Percentiles rank a stretch among this genome's conserved stretches.
phyloP scores from a whole-genome alignment of 2,113 vertebrate species.

The Siphamia tubifer region DNA sequence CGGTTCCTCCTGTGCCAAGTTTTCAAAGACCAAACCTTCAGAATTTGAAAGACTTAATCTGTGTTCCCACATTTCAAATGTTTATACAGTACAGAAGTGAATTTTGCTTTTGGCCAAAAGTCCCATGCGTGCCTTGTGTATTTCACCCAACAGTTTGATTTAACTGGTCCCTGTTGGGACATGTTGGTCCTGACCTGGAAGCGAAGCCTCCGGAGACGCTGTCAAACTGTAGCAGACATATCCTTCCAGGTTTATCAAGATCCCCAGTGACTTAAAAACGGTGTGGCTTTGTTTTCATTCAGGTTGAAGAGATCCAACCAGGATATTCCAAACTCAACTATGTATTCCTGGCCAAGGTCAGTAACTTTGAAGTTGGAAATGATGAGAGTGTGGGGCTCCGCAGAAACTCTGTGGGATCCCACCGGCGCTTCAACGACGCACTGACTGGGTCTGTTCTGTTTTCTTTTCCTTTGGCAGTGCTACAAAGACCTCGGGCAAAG shows the following conservation, averaged over 20 bases:
- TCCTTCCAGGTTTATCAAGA: constrained; percentile 25
- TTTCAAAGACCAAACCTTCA: constrained; percentile 21
- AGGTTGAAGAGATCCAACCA: constrained; percentile 91
- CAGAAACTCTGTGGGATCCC: background rate
- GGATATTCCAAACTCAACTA: constrained; percentile 93
- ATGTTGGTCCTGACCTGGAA: constrained; percentile 46
- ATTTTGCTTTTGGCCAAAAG: constrained; percentile 59
- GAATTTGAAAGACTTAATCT: constrained; percentile 50
- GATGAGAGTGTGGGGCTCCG: background rate
- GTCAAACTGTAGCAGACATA: constrained; percentile 36
- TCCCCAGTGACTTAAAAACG: background rate
- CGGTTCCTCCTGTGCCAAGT: constrained; percentile 22
- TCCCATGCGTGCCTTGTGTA: constrained; percentile 47
- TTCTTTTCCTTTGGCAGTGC: constrained; percentile 79
- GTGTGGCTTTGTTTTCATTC: constrained; percentile 26
- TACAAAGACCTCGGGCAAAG: constrained; percentile 87
- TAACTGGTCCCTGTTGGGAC: constrained; percentile 66
- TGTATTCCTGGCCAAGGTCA: constrained; percentile 93
- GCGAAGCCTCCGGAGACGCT: constrained; percentile 19
- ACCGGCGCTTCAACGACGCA: background rate
- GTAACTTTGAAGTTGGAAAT: background rate
- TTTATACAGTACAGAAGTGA: constrained; percentile 68
- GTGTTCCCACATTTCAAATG: constrained; percentile 61
- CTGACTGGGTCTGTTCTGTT: background rate
- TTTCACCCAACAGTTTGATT: constrained; percentile 54